Conservation (phyloP, 2,888 invertebrate genomes). For the Hedychridium roseum region DNA sequence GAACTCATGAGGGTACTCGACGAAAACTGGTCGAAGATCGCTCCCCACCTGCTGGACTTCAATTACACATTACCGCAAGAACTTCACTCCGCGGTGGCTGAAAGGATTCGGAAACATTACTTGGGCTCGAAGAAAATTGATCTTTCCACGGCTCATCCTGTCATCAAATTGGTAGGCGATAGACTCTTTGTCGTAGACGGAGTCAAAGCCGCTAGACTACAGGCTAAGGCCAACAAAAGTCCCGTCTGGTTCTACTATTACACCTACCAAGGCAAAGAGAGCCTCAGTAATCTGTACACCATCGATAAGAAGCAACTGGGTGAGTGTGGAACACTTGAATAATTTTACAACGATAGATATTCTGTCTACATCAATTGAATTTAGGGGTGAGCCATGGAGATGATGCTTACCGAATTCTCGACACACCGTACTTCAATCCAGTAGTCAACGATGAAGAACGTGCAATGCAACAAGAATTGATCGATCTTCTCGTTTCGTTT, state of each 20-base stretch:
- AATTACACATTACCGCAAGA: slow-evolving; percentile 68
- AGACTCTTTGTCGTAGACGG: slow-evolving; percentile 71
- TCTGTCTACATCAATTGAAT: too few species aligned
- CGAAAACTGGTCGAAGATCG: slow-evolving; percentile 69
- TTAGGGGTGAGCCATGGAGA: slow-evolving; percentile 73
- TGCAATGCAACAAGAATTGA: slow-evolving; percentile 66
- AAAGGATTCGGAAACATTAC: slow-evolving; percentile 68
- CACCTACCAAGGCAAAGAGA: slow-evolving; percentile 68
- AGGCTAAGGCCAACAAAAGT: slow-evolving; percentile 67
- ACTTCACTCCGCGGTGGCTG: slow-evolving; percentile 64
- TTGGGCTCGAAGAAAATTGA: slow-evolving; percentile 66
- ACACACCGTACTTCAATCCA: slow-evolving; percentile 54
- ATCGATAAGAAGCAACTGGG: slow-evolving; percentile 68
- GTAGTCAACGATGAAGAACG: slow-evolving; percentile 63
- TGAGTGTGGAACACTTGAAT: slow-evolving; percentile 60
- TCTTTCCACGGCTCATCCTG: slow-evolving; percentile 39
- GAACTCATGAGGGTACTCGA: slow-evolving; percentile 67
- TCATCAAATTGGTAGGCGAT: slow-evolving; percentile 71
- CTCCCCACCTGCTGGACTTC: slow-evolving; percentile 71
- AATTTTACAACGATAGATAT: too few species aligned
- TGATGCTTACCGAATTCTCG: slow-evolving; percentile 68
- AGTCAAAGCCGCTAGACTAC: slow-evolving; percentile 70
- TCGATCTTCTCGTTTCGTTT: slow-evolving; percentile 68
- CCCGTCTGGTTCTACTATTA: slow-evolving; percentile 75
- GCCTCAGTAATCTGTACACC: slow-evolving; percentile 68